Evolutionary conservation across 2,113 vertebrate species (phyloP), one percentile per base, ranked within the genome.

Genomic region (Uria lomvia): DNA sequence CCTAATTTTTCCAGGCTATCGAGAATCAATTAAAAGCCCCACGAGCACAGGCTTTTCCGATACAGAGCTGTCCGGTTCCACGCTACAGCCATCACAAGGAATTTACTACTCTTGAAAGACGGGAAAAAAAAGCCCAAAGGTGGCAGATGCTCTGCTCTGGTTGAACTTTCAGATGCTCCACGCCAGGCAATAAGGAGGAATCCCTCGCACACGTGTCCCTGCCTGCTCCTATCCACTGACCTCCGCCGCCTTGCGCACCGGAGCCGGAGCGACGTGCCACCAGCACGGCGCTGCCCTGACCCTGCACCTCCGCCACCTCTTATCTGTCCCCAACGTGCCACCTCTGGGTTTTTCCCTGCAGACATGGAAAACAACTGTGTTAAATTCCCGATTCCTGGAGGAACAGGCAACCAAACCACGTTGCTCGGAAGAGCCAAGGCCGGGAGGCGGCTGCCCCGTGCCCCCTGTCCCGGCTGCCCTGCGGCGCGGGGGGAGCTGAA

Each of bases 401-500:
- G 75, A 60, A 34, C 43, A 42, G 38, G 52, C 58, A 56, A 34
- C 52, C 15, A 40, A 58, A 73, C 8, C 3, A 13, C 34, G 73
- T 2, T 8, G 53, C 3, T 40, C 40, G 32, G 72, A 40, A 16
- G 34, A 27, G n/a, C 29, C 15, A 40, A 53, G 72, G 58, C 4
- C 2, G 6, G 34, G 36, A 71, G 34, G 55, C 1, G 7, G 63
- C 50, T 52, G 56, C n/a, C 56, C 26, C 1, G 6, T 1, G 9
- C 42, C 11, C 30, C 23, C 5, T 1, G 7, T 53, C 68, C 77
- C 60, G 4, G 12, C 53, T 38, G 34, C 71, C 34, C 34, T 13
- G 62, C 4, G 1, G 29, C 0, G 1, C 2, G 0, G 9, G 23
- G 22, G 5, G 22, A 26, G 38, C 40, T 24, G 21, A n/a, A 49